Evolutionary conservation across 2,888 invertebrate species (phyloP), one percentile per base, ranked within the genome.

Genomic region (Andrena flavipes): DNA sequence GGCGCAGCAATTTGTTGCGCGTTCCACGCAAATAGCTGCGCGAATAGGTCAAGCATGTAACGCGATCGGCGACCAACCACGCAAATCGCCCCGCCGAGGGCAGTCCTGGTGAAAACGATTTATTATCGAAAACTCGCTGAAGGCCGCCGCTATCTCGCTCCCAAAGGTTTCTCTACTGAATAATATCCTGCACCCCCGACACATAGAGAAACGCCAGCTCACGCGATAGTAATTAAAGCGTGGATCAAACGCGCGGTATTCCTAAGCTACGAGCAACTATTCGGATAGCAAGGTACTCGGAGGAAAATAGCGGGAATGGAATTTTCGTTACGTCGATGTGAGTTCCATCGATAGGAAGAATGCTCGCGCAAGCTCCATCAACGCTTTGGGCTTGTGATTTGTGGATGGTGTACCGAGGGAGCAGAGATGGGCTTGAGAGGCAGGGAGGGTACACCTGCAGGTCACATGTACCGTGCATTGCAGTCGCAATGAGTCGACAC

Each of bases 1-100:
- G 84, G 84, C 84, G 84, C 84, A 84, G 80, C 83, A 84, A 84
- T 84, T 84, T 84, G 84, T 80, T 77, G 60, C 84, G 75, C 84
- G 84, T 77, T 84, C 84, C 84, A 84, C 84, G 84, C 84, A 84
- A 84, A 84, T 84, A 84, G 64, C 68, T 77, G 74, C 10, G 72
- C 68, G 84, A 77, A 84, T 84, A 84, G 84, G 84, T 84, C 80
- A 77, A 64, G 63, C 84, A 42, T 63, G 56, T 65, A 77, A 73
- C 72, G 51, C 69, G 75, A 73, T 48, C 54, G 49, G 59, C 26
- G 48, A 42, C 54, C 54, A 48, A 63, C 16, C 68, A 23, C 42
- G 81, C 67, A 71, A 67, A 29, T 16, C 59, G 7, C 10, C 49
- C n/a, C 7, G n/a, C n/a, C 23, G 42, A 29, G 29, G 56, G 29